Evolutionary conservation across 2,888 invertebrate genomes (phyloP), one percentile per base, ranked within the genome.

Genomic region (Holacanthella duospinosa): DNA sequence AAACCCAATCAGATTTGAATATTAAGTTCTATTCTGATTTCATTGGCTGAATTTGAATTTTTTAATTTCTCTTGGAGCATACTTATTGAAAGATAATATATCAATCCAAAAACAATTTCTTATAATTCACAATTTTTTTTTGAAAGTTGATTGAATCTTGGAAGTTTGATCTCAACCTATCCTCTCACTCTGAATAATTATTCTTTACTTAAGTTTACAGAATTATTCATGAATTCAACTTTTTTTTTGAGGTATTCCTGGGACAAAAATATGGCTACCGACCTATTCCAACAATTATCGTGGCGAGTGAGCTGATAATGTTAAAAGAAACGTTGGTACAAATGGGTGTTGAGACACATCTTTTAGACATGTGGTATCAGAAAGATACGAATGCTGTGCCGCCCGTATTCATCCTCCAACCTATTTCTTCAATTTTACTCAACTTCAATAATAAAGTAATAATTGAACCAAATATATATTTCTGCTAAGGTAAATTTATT

Each of bases 221-320:
- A 36, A 36, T 36, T 16, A 9, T n/a, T n/a, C n/a, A n/a, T n/a
- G n/a, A n/a, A n/a, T n/a, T n/a, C n/a, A n/a, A n/a, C n/a, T n/a
- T n/a, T n/a, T n/a, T n/a, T n/a, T n/a, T 68, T 21, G 70, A 87
- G 87, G 86, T 94, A 59, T 96, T 97, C 75, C 80, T 96, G 25
- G 96, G 96, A 0, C 96, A 97, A 80, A 97, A 97, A 78, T 97
- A 97, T 78, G 97, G 97, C 25, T 97, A 97, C 78, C 85, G 97
- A 19, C 96, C 97, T 0, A 92, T 97, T 70, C 97, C 96, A 0
- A 94, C 95, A 0, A 92, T 93, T 76, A 93, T 97, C 64, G 79
- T 93, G 1, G 93, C 93, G 29, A 89, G 89, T 0, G 94, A 97
- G 75, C 82, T 96, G 59, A 89, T 89, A 75, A 79, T 92, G 82